These are phyloP conservation scores for Setipinna tenuifilis DNA, from an alignment of 2,797 vertebrate genomes.

Conservation along the genomic window DNA sequence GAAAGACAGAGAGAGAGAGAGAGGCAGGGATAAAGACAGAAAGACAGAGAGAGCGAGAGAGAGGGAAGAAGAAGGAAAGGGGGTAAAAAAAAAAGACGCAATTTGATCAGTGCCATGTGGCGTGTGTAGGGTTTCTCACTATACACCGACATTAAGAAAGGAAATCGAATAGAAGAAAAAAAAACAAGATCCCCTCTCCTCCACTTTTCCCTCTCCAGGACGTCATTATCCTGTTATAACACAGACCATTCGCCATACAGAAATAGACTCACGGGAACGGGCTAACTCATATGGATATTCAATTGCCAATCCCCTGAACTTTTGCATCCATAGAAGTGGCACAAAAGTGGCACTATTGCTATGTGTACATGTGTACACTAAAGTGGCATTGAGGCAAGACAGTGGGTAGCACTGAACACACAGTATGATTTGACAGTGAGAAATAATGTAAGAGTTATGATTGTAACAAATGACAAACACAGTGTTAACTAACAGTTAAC, in stretches of 20 bases:
- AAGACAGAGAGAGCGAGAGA: neutral
- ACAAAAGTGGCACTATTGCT: neutral
- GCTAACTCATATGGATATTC: neutral
- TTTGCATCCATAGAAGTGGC: neutral
- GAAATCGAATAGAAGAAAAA: neutral
- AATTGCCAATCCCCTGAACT: constrained; percentile 9
- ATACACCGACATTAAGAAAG: neutral
- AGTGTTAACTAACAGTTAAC: no score
- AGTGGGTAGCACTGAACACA: neutral
- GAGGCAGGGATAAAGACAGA: neutral
- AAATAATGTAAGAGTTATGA: no score
- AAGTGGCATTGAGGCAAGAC: neutral
- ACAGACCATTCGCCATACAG: constrained; percentile 11
- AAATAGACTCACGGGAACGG: constrained; percentile 1
- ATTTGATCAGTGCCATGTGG: constrained; percentile 12
- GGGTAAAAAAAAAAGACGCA: neutral
- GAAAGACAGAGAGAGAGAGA: constrained; percentile 1
- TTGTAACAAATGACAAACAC: no score
- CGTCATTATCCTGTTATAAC: constrained; percentile 18
- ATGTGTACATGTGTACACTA: no score
- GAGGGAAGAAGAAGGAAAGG: neutral
- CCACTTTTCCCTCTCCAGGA: neutral
- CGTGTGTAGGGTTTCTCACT: neutral
- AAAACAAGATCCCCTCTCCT: neutral
- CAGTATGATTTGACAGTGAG: no score